Evolutionary conservation across 1,140 invertebrate species (phyloP).

Genomic region (Drosophila virilis): DNA sequence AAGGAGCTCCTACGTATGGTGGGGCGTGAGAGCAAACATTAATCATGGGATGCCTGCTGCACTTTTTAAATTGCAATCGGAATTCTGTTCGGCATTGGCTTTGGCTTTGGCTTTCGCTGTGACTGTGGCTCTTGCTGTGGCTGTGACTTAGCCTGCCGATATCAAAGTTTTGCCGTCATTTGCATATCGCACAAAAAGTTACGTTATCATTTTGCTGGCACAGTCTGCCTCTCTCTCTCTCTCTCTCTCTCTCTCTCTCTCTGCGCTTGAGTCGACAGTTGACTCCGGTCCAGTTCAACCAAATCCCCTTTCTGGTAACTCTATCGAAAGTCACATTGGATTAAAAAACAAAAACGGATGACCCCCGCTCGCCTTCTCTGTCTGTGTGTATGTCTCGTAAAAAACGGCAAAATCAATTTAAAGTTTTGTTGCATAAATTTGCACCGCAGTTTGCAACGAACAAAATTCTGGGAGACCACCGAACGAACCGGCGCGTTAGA

Average conservation of each 20-base stretch:
- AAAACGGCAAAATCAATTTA: slow-evolving; percentile 68
- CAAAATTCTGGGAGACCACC: not conserved
- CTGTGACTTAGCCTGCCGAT: slow-evolving; percentile 45
- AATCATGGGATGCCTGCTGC: slow-evolving; percentile 53
- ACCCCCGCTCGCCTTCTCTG: not conserved
- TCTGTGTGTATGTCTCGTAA: slow-evolving; percentile 11
- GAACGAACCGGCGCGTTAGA: slow-evolving; percentile 6
- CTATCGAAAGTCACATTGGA: slow-evolving; percentile 54
- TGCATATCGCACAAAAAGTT: slow-evolving; percentile 60
- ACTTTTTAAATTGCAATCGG: slow-evolving; percentile 59
- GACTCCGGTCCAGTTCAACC: slow-evolving; percentile 8
- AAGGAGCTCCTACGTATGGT: not conserved
- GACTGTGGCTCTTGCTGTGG: slow-evolving; percentile 14
- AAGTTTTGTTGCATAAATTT: slow-evolving; percentile 77
- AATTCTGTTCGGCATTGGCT: slow-evolving; percentile 32
- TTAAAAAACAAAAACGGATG: slow-evolving; percentile 48
- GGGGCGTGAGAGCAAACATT: slow-evolving; percentile 35
- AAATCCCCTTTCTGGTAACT: slow-evolving; percentile 44
- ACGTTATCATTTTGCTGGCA: slow-evolving; percentile 54
- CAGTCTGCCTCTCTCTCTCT: slow-evolving; percentile 3
- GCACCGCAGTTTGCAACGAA: slow-evolving; percentile 57
- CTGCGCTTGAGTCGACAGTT: not conserved
- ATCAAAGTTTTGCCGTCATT: slow-evolving; percentile 59
- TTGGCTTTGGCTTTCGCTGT: slow-evolving; percentile 12
- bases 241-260: too few relatives aligned